phyloP scores from a whole-genome alignment of 2,113 vertebrate genomes.

The Ia io region DNA sequence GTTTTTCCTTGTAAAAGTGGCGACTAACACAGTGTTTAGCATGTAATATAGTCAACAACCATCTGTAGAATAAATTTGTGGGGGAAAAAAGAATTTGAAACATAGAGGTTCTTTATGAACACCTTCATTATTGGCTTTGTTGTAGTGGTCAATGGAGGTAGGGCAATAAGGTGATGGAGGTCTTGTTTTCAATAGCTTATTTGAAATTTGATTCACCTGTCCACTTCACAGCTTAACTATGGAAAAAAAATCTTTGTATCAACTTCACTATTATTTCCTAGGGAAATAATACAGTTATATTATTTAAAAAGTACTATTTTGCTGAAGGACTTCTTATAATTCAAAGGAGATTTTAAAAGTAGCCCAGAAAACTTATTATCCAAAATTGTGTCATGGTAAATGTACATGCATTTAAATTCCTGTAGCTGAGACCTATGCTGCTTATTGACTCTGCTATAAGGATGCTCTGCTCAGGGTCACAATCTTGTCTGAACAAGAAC shows the following conservation, averaged over 20 bases:
- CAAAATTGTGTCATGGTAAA: background rate
- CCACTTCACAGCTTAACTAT: background rate
- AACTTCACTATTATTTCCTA: background rate
- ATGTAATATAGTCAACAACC: background rate
- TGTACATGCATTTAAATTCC: background rate
- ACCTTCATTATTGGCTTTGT: background rate
- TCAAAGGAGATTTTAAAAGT: background rate
- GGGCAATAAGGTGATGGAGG: background rate
- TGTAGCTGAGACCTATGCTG: background rate
- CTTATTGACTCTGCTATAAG: background rate
- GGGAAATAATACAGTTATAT: background rate
- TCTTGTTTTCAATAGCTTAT: background rate
- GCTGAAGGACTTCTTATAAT: background rate
- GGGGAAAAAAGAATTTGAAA: conserved; percentile 7
- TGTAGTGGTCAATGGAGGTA: background rate
- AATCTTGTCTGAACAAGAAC: background rate
- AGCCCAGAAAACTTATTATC: background rate
- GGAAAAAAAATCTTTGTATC: background rate
- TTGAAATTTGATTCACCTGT: background rate
- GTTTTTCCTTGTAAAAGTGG: background rate
- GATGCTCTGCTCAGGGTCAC: background rate
- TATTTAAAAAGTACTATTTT: conserved; percentile 11
- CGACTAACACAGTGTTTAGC: background rate
- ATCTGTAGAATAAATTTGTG: background rate
- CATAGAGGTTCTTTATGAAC: background rate